phyloP scores from a whole-genome alignment of 1,140 invertebrate species.

The Muscidifurax raptorellus region DNA sequence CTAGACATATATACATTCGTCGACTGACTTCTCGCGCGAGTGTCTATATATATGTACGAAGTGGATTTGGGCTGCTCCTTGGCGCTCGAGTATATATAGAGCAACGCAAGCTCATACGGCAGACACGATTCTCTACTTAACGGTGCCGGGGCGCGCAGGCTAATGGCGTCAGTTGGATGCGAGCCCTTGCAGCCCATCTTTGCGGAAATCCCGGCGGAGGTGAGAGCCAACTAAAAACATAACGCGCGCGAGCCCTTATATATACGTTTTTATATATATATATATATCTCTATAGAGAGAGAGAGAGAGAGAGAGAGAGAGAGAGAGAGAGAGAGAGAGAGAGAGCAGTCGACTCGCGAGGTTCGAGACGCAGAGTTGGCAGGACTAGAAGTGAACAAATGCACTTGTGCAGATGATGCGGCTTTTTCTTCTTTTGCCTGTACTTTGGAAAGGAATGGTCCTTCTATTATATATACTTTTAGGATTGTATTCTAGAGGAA shows the following conservation, averaged over 20 bases:
- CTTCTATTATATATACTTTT: neutral
- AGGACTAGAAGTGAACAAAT: neutral
- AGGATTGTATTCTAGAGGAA: neutral
- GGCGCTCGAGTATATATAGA: slow-evolving; percentile 28
- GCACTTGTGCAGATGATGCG: neutral
- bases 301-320: too few relatives aligned
- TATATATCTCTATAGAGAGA: too few relatives aligned
- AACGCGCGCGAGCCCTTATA: neutral
- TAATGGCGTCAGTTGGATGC: slow-evolving; percentile 47
- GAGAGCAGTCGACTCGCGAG: too few relatives aligned
- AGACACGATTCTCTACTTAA: slow-evolving; percentile 74
- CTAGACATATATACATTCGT: neutral
- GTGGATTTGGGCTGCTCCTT: slow-evolving; percentile 51
- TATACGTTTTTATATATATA: too few relatives aligned
- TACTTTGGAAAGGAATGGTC: neutral
- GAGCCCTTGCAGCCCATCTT: slow-evolving; percentile 15
- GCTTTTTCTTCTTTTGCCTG: neutral
- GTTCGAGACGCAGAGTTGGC: neutral
- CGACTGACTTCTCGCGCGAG: neutral
- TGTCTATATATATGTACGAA: neutral
- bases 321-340: too few relatives aligned
- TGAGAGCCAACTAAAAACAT: slow-evolving; percentile 32
- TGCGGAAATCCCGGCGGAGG: slow-evolving; percentile 13
- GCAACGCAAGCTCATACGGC: slow-evolving; percentile 62
- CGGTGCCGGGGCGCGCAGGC: slow-evolving; percentile 33